A percentile compares a stretch with the other conserved stretches of the same genome.
phyloP scores from a whole-genome alignment of 1,140 invertebrate species.

The Lutraria rhynchaena region DNA sequence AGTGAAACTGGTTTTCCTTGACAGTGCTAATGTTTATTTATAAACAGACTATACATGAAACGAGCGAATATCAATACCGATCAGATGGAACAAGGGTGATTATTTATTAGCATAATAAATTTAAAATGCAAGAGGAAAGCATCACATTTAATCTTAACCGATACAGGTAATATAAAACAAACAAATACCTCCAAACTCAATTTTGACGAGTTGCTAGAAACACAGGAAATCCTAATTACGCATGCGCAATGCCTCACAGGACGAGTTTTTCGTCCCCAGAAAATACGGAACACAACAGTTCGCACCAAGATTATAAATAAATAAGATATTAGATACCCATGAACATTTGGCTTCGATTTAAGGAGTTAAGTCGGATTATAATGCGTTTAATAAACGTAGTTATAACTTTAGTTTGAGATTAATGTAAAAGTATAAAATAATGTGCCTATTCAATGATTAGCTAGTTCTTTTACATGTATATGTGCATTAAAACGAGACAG shows the following conservation, averaged over 20 bases:
- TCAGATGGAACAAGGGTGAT: background rate
- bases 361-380: too few species aligned
- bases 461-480: too few species aligned
- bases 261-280: too few species aligned
- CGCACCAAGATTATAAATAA: background rate
- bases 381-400: too few species aligned
- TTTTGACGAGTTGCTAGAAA: constrained; percentile 43
- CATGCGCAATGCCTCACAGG: constrained; percentile 11
- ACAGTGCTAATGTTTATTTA: background rate
- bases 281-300: background rate
- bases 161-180: background rate
- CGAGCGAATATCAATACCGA: background rate
- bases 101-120: background rate
- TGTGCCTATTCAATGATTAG: too few species aligned
- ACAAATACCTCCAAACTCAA: background rate
- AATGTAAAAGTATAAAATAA: too few species aligned
- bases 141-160: background rate
- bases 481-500: too few species aligned
- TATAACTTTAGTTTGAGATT: too few species aligned
- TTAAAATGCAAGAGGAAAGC: background rate
- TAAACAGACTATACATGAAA: background rate
- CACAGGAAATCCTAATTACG: constrained; percentile 11
- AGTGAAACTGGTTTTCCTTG: too few species aligned
- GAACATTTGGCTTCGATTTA: too few species aligned
- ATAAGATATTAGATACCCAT: too few species aligned